Conservation (phyloP, 2,113 vertebrate genomes). For the Catagonus wagneri region DNA sequence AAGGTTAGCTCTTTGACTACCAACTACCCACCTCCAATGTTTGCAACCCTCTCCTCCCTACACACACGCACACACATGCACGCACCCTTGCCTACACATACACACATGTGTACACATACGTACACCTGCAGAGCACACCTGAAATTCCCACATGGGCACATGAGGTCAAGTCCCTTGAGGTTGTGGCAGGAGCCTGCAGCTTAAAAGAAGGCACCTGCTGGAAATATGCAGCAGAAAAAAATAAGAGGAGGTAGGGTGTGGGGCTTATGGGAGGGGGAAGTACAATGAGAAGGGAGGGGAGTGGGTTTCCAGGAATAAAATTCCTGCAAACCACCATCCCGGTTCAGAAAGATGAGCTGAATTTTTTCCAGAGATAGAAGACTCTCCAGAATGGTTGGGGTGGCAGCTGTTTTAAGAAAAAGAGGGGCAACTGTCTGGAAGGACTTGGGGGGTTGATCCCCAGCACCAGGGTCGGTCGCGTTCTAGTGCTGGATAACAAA, state of each 20-base stretch:
- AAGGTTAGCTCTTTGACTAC: neutral
- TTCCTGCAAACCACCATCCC: neutral
- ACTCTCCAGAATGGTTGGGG: neutral
- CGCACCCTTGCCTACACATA: accelerated
- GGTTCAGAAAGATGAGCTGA: neutral
- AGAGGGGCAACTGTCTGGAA: neutral
- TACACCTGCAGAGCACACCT: too few relatives aligned
- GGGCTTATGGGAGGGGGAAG: too few relatives aligned
- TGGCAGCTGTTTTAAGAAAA: neutral
- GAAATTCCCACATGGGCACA: neutral
- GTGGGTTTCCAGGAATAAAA: neutral
- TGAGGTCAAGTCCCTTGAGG: neutral
- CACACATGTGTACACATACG: accelerated
- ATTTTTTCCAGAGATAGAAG: neutral
- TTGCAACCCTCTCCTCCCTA: neutral
- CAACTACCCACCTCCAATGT: neutral
- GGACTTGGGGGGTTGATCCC: neutral
- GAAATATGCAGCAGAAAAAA: neutral
- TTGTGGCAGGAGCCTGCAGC: neutral
- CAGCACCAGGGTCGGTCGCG: neutral
- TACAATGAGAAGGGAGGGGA: neutral
- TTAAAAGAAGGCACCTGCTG: neutral
- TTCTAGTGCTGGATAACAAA: neutral
- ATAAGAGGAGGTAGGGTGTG: too few relatives aligned
- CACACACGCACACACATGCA: too few relatives aligned